These are phyloP conservation scores for Pampus argenteus DNA, from an alignment of 2,797 vertebrate species.

Conservation along the genomic window DNA sequence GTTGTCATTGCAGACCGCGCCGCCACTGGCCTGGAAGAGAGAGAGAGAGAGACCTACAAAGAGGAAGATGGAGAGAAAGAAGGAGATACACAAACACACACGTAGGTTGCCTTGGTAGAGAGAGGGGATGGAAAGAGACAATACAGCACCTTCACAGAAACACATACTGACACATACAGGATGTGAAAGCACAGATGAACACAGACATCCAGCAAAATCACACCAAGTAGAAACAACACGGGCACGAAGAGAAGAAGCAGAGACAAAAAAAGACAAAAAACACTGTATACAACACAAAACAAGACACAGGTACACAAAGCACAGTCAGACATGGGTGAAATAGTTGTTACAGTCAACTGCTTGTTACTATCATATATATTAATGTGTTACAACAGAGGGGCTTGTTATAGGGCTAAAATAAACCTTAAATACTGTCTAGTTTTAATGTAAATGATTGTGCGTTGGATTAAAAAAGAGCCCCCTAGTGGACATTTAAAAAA, in stretches of 20 bases:
- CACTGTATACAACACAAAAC: constrained; percentile 28
- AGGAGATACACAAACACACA: constrained; percentile 46
- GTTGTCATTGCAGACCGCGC: constrained; percentile 75
- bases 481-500: background rate
- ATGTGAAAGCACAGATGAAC: constrained; percentile 38
- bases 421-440: background rate
- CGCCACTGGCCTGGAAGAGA: constrained; percentile 72
- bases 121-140: constrained; percentile 47
- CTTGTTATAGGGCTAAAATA: background rate
- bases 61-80: constrained; percentile 55
- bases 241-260: constrained; percentile 27
- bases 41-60: constrained; percentile 67
- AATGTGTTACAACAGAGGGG: background rate
- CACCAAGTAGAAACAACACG: constrained; percentile 28
- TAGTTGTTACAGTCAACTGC: background rate
- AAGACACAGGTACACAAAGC: constrained; percentile 3
- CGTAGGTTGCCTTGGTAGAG: constrained; percentile 33
- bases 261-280: constrained; percentile 19
- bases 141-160: constrained; percentile 58
- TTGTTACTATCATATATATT: background rate
- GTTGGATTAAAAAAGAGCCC: background rate
- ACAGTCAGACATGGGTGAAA: constrained; percentile 35
- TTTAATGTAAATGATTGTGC: background rate
- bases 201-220: constrained; percentile 28
- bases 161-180: constrained; percentile 48